Evolutionary conservation across 2,888 invertebrate genomes (phyloP).

Genomic region (Chloroclysta siterata): DNA sequence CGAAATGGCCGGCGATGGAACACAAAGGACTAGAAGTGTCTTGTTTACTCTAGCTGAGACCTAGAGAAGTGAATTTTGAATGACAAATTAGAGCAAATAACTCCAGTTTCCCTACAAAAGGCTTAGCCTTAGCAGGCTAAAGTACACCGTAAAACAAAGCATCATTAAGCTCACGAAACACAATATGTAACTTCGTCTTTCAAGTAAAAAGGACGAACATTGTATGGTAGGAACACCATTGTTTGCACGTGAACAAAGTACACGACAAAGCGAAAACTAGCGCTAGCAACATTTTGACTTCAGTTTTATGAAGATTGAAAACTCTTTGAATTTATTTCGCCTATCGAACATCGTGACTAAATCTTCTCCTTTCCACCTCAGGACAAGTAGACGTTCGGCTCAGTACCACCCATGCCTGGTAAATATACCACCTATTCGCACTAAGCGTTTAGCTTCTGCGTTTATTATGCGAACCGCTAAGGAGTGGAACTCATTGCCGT

Average conservation of each 20-base stretch:
- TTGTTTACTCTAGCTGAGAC: not conserved
- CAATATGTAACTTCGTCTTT: slow-evolving; percentile 31
- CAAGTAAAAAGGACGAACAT: slow-evolving; percentile 35
- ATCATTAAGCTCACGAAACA: slow-evolving; percentile 26
- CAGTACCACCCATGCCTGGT: no score
- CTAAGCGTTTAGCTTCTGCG: no score
- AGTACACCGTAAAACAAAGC: slow-evolving; percentile 22
- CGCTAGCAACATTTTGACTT: slow-evolving; percentile 21
- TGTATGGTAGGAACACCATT: slow-evolving; percentile 31
- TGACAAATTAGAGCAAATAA: slow-evolving; percentile 1
- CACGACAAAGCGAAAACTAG: slow-evolving; percentile 46
- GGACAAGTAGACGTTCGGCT: no score
- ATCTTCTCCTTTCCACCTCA: no score
- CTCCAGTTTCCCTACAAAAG: not conserved
- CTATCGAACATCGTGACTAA: no score
- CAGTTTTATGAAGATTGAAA: slow-evolving; percentile 26
- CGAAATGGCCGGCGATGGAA: no score
- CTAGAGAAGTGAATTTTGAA: not conserved
- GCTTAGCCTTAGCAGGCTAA: slow-evolving; percentile 1
- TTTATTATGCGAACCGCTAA: no score
- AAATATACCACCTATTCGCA: no score
- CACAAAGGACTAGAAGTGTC: not conserved
- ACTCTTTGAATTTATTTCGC: not conserved
- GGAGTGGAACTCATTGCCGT: no score
- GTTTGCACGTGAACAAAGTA: slow-evolving; percentile 43